phyloP scores from a whole-genome alignment of 2,888 invertebrate species.

The Ommatoiulus sabulosus region DNA sequence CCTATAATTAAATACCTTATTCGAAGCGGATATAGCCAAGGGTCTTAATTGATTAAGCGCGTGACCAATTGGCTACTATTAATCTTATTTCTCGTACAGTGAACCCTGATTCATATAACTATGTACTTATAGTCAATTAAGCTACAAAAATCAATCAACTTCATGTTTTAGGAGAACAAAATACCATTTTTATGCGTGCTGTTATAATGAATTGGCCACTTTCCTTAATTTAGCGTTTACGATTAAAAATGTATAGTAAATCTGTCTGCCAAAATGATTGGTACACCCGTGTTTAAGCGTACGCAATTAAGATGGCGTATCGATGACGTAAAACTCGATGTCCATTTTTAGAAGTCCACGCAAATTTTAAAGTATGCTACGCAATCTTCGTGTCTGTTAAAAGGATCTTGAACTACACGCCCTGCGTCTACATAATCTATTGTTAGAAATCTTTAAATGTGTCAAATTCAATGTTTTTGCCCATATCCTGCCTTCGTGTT shows the following conservation, averaged over 20 bases:
- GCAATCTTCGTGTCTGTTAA: not conserved
- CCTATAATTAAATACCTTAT: not conserved
- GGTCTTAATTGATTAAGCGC: not conserved
- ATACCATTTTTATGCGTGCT: too few species aligned
- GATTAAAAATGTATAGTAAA: too few species aligned
- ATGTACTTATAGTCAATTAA: too few species aligned
- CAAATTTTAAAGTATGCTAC: not conserved
- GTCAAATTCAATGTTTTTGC: constrained; percentile 22
- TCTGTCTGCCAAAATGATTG: too few species aligned
- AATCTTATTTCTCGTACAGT: not conserved
- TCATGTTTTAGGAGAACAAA: too few species aligned
- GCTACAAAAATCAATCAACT: too few species aligned
- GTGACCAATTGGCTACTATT: not conserved
- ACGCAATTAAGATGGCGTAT: not conserved
- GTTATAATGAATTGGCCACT: too few species aligned
- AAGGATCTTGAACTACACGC: constrained; percentile 16
- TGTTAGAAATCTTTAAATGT: not conserved
- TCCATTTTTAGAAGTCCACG: not conserved
- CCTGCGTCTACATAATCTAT: not conserved
- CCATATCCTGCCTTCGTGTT: constrained; percentile 34
- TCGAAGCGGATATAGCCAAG: not conserved
- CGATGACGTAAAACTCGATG: not conserved
- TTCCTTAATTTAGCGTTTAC: too few species aligned
- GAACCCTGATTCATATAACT: not conserved
- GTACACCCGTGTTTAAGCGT: not conserved